Evolutionary conservation across 2,113 vertebrate species (phyloP).

Genomic region (Excalfactoria chinensis): DNA sequence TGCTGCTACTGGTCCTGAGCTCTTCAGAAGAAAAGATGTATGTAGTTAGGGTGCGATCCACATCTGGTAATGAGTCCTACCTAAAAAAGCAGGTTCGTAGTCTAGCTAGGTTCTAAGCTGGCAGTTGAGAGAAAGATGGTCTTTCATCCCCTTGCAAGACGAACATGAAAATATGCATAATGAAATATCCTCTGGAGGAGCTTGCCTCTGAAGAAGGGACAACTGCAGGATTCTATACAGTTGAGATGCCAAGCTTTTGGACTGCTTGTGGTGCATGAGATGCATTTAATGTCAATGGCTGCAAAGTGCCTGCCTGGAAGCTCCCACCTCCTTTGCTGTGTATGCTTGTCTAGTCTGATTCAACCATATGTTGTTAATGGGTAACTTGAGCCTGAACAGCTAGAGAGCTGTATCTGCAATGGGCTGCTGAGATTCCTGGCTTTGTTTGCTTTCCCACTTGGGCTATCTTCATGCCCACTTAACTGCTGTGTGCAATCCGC

Average conservation of each 20-base stretch:
- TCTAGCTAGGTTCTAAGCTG: neutral
- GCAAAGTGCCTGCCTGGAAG: neutral
- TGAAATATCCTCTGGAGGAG: neutral
- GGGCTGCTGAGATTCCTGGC: neutral
- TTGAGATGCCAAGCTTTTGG: neutral
- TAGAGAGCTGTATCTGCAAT: neutral
- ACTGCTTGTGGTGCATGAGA: neutral
- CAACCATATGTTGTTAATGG: neutral
- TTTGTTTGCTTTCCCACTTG: slow-evolving; percentile 1
- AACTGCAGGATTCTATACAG: neutral
- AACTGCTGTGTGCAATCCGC: neutral
- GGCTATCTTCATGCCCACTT: neutral
- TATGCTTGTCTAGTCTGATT: neutral
- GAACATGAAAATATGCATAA: neutral
- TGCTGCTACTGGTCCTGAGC: neutral
- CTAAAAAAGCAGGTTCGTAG: neutral
- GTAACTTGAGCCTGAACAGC: neutral
- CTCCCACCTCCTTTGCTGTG: neutral
- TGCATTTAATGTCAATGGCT: neutral
- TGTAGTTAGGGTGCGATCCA: neutral
- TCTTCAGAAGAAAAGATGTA: neutral
- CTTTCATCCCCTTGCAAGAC: neutral
- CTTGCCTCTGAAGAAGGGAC: neutral
- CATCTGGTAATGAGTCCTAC: neutral
- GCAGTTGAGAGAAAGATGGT: neutral